A percentile compares a stretch with the other conserved stretches of the same genome.
phyloP scores from a whole-genome alignment of 2,797 vertebrate genomes.

The Spatula clypeata region DNA sequence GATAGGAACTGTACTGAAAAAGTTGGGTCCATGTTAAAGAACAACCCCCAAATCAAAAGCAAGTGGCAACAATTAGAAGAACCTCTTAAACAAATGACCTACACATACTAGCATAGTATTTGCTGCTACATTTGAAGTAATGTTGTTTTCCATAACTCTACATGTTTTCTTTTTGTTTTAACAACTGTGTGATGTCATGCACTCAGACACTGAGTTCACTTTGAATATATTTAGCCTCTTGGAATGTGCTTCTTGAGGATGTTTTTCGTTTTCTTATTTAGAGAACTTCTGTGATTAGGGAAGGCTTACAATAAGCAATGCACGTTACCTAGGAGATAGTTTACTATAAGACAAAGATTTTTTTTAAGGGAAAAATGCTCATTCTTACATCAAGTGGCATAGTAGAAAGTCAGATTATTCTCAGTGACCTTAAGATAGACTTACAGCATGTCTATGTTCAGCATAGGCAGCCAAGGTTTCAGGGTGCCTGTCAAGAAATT shows the following conservation, averaged over 20 bases:
- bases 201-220: neutral
- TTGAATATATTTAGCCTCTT: neutral
- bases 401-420: neutral
- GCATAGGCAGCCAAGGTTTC: neutral
- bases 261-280: neutral
- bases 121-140: neutral
- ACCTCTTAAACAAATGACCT: neutral
- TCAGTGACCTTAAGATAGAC: neutral
- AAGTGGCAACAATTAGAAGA: neutral
- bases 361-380: neutral
- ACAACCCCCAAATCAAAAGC: neutral
- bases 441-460: neutral
- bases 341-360: neutral
- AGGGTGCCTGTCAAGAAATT: rapidly evolving
- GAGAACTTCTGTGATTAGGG: neutral
- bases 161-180: neutral
- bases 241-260: neutral
- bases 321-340: neutral
- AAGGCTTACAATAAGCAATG: neutral
- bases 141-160: rapidly evolving
- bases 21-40: neutral
- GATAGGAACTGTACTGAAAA: neutral
- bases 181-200: neutral
- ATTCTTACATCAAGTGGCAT: neutral
- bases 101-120: neutral